Evolutionary conservation across 2,797 vertebrate species (phyloP), one percentile per base, ranked within the genome.

Genomic region (Onychomys leucogaster): DNA sequence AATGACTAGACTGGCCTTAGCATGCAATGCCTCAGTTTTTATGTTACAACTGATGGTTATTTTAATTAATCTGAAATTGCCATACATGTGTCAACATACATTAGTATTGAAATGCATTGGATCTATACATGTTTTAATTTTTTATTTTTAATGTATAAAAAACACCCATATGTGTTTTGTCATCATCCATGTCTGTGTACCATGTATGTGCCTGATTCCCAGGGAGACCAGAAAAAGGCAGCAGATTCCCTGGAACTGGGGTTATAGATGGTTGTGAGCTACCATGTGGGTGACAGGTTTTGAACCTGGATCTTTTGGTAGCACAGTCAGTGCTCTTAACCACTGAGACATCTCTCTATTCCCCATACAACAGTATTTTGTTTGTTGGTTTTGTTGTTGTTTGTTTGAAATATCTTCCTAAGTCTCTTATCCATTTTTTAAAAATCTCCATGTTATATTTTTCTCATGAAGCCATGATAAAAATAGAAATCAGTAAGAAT

Each of bases 51-150:
- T 61, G 12, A 2, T 75, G 90, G 25, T 94, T 94, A 14, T 94
- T 75, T 80, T 92, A 95, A 92, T 65, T 71, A 85, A 89, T 55
- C 71, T 89, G 89, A 59, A 96, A 55, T 86, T 90, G 29, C 41
- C 75, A 3, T 81, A 37, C 16, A 94, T 71, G 1, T 86, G 25
- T 86, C 34, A 95, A 3, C 9, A 41, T 90, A 84, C 76, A 43
- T 91, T 80, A 71, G 82, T 82, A 75, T 11, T 88, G 73, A 92
- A 95, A 73, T 52, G 77, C 96, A 29, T 19, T 83, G 25, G 43
- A 57, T 78, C n/a, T 5, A 55, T 80, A 23, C 49, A 55, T 55
- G n/a, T 80, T 80, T 34, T n/a, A 80, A 37, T 32, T 29, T 32
- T 32, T 67, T 5, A 81, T 25, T 59, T 59, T 81, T 57, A 43